phyloP scores from a whole-genome alignment of 2,797 vertebrate species.

The Acanthurus tractus region DNA sequence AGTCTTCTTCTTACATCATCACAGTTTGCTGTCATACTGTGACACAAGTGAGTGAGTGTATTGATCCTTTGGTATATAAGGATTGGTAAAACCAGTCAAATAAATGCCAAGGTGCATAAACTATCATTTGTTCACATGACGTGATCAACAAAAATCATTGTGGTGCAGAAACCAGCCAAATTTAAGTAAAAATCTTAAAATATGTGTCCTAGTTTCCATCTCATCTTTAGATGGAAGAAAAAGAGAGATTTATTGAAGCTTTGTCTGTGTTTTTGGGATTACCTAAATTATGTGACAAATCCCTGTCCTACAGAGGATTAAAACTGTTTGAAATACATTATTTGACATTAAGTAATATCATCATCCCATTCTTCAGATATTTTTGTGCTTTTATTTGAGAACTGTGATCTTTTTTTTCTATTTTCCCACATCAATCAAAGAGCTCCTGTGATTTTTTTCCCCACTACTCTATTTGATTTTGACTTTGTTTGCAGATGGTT shows the following conservation, averaged over 20 bases:
- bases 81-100: background rate
- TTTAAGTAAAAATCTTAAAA: slow-evolving; percentile 9
- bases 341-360: slow-evolving; percentile 23
- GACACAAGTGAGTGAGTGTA: background rate
- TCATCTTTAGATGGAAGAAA: slow-evolving; percentile 10
- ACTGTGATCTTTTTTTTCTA: background rate
- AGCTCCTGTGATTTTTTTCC: background rate
- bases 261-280: slow-evolving; percentile 9
- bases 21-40: slow-evolving; percentile 1
- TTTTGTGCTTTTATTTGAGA: slow-evolving; percentile 7
- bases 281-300: slow-evolving; percentile 31
- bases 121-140: background rate
- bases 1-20: background rate
- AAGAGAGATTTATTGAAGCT: slow-evolving; percentile 22
- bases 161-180: background rate
- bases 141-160: background rate
- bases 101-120: background rate
- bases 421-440: background rate
- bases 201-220: slow-evolving; percentile 10
- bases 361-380: slow-evolving; percentile 1
- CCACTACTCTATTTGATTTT: background rate
- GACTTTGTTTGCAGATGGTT: background rate
- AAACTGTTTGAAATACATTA: slow-evolving; percentile 23
- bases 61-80: background rate
- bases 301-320: slow-evolving; percentile 25